Evolutionary conservation across 1,140 invertebrate species (phyloP), one percentile per base, ranked within the genome.

Genomic region (Panagrolaimus sp.): DNA sequence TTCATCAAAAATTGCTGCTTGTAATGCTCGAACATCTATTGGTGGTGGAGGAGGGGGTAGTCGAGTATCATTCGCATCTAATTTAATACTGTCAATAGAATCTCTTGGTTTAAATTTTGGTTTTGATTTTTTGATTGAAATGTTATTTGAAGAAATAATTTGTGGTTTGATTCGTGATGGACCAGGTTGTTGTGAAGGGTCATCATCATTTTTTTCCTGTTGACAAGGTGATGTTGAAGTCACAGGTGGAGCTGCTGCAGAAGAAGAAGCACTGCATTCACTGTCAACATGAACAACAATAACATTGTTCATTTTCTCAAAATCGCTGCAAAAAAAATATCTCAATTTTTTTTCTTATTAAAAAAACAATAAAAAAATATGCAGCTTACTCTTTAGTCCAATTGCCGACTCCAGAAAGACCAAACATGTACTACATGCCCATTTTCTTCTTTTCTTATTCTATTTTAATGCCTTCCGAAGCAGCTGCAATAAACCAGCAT

Each of bases 1-100:
- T 28, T 58, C 52, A 28, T 58, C 52, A 28, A 58, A 58, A 58
- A 58, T 58, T 21, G 52, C 52, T 26, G 52, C 52, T 58, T 58
- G 52, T 21, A 58, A 6, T 14, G 52, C 52, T 28, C 28, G 21
- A 26, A 58, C 52, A 58, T 58, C 52, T 21, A 58, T 58, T 58
- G 52, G 52, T n/a, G 52, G 52, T 28, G 52, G 52, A 17, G 52
- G 52, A 26, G 52, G 52, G 12, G 52, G 52, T 28, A 58, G 17
- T 26, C 52, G 52, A 58, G 17, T 58, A 28, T 58, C 52, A 58
- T 58, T 58, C 12, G 52, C 52, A 28, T 28, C 52, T 21, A 58
- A 28, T n/a, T 28, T 28, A 38, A 38, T 38, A 28, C 52, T 58
- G 14, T 58, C 52, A 5, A 28, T 26, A 2, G 52, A 58, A 17